These are phyloP conservation scores for Eriosoma lanigerum DNA, from an alignment of 1,140 invertebrate genomes.

Conservation along the genomic window DNA sequence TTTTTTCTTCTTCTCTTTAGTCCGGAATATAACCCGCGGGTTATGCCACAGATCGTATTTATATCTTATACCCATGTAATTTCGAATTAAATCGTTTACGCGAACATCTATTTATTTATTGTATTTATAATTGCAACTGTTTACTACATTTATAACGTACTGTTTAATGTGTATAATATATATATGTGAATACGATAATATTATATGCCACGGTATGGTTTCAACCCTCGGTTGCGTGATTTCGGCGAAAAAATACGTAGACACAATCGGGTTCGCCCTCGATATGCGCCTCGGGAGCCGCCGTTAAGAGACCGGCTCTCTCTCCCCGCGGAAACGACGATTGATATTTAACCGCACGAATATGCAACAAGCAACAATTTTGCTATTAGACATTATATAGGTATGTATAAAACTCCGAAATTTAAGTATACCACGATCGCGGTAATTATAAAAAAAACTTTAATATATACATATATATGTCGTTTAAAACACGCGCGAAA, in stretches of 20 bases:
- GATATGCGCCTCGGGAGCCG: neutral
- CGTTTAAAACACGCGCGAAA: neutral
- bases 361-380: too few relatives aligned
- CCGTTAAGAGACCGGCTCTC: neutral
- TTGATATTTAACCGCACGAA: slow-evolving; percentile 31
- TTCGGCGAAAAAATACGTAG: slow-evolving; percentile 4
- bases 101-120: neutral
- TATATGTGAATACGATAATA: neutral
- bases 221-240: slow-evolving; percentile 29
- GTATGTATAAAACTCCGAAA: too few relatives aligned
- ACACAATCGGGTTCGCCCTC: neutral
- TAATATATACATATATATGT: too few relatives aligned
- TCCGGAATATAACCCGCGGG: neutral
- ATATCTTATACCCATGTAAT: neutral
- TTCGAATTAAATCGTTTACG: slow-evolving; percentile 28
- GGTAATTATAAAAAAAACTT: too few relatives aligned
- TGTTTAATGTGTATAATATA: neutral
- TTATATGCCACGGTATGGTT: neutral
- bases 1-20: neutral
- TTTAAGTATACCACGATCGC: too few relatives aligned
- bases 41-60: too few relatives aligned
- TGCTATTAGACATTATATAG: too few relatives aligned
- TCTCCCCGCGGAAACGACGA: neutral
- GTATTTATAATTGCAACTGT: too few relatives aligned
- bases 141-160: too few relatives aligned